A percentile compares a stretch with the other conserved stretches of the same genome.
These are phyloP conservation scores for Plectrocnemia conspersa DNA, from an alignment of 1,140 invertebrate species.

Conservation along the genomic window DNA sequence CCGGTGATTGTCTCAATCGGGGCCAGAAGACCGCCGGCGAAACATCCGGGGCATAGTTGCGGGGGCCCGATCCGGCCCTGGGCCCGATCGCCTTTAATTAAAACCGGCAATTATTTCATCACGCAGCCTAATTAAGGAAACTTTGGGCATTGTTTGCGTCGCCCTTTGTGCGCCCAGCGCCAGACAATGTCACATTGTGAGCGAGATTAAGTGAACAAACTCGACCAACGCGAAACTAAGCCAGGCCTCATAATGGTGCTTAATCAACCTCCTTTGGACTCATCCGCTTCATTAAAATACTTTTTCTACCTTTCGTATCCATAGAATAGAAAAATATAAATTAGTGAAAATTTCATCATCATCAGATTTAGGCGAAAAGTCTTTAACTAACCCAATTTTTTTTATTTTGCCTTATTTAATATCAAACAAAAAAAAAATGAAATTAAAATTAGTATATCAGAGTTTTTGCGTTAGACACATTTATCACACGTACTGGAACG, in stretches of 20 bases:
- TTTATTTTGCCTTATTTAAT: no score
- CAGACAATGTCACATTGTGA: constrained; percentile 23
- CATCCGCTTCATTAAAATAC: no score
- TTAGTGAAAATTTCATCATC: no score
- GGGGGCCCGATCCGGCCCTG: constrained; percentile 19
- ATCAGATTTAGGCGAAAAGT: no score
- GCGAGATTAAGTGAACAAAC: constrained; percentile 13
- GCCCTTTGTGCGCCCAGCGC: constrained; percentile 2
- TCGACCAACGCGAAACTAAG: constrained; percentile 1
- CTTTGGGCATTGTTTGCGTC: constrained; percentile 20
- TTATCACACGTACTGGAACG: no score
- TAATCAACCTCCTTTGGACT: no score
- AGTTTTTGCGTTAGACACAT: no score
- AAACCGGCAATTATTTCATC: constrained; percentile 33
- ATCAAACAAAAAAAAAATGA: no score
- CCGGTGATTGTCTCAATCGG: background rate
- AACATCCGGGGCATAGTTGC: background rate
- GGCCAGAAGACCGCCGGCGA: background rate
- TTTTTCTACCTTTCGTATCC: no score
- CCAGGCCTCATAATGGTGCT: background rate
- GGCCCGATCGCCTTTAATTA: constrained; percentile 27
- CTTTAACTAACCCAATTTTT: no score
- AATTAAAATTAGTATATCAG: no score
- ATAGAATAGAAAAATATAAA: no score
- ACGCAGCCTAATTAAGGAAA: constrained; percentile 28